Base-by-base conservation (phyloP, 2,113 vertebrate genomes). In the Mesocricetus auratus region DNA sequence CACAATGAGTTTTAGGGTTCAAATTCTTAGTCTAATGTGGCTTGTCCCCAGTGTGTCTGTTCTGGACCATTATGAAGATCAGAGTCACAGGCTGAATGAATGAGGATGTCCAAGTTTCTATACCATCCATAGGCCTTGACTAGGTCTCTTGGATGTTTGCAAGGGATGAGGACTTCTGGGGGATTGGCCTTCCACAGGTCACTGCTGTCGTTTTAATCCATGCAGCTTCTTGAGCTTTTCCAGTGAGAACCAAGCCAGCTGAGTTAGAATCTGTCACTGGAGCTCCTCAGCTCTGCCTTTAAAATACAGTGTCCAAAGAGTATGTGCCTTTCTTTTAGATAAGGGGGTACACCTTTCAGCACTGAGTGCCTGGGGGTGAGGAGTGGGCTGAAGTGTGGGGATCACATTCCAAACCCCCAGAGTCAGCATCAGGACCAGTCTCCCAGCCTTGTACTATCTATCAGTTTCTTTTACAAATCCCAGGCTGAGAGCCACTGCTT, bases 1-100 rank as follows among this genome's bases (percentile, higher is more conserved):
- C 90, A 66, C 31, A 22, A 82, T 60, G 90, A 68, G 6, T 94
- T 97, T 94, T 24, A 92, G 83, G 90, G 83, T 90, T 96, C 88
- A 69, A 7, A 50, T 93, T 77, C 60, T 96, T 94, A 31, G n/a
- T 91, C 22, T 42, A 85, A 88, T 8, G 53, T 77, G 60, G 62
- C 93, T 92, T 42, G 45, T 47, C 39, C 29, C 42, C 71, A 10
- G 0, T 26, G 60, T 79, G 36, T 9, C 79, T 86, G 92, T 89
- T 69, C 36, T n/a, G 39, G 26, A 85, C 87, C 73, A n/a, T 86
- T 66, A 56, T 31, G 74, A 94, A 93, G 79, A 81, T 91, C 77
- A 66, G 81, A 77, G 68, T 62, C 47, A 4, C 12, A 10, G 56
- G 26, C 60, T 74, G 66, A 83, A 56, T 47, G 77, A 90, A 31